A percentile compares a stretch with the other conserved stretches of the same genome.
These are phyloP conservation scores for Pomacea maculata DNA, from an alignment of 1,140 invertebrate genomes.

Conservation along the genomic window DNA sequence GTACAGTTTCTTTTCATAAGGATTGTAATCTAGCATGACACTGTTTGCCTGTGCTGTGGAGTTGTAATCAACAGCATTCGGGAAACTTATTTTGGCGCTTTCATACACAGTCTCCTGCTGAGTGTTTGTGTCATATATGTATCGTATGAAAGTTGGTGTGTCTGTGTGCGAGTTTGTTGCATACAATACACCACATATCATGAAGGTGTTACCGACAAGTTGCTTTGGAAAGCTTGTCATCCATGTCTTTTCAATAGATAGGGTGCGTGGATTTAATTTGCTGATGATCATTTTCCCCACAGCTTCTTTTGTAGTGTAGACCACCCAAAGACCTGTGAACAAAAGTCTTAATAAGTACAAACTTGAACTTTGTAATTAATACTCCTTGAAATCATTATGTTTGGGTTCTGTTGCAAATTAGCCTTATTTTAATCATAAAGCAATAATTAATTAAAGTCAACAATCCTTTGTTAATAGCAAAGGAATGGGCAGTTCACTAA, in stretches of 20 bases:
- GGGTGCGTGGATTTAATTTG: conserved; percentile 45
- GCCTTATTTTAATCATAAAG: too few relatives aligned
- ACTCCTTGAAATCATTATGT: too few relatives aligned
- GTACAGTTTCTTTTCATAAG: conserved; percentile 42
- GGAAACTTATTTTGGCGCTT: conserved; percentile 37
- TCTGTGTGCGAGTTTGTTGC: conserved; percentile 49
- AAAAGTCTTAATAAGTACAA: neutral
- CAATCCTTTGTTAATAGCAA: too few relatives aligned
- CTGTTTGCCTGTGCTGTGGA: conserved; percentile 23
- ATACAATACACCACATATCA: conserved; percentile 59
- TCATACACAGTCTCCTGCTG: conserved; percentile 39
- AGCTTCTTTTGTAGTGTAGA: conserved; percentile 48
- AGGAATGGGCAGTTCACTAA: too few relatives aligned
- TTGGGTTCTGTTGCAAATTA: too few relatives aligned
- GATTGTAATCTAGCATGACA: conserved; percentile 55
- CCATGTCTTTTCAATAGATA: conserved; percentile 51
- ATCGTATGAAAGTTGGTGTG: conserved; percentile 51
- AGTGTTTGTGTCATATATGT: conserved; percentile 52
- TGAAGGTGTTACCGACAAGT: conserved; percentile 53
- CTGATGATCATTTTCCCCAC: conserved; percentile 54
- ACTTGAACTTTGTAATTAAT: too few relatives aligned
- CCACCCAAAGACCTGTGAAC: conserved; percentile 52
- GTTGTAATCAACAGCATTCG: conserved; percentile 35
- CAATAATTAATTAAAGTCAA: too few relatives aligned
- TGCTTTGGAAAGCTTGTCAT: conserved; percentile 50